Percentiles rank a stretch among this genome's conserved stretches.
phyloP scores from a whole-genome alignment of 2,113 vertebrate genomes.

The Pagrus major region DNA sequence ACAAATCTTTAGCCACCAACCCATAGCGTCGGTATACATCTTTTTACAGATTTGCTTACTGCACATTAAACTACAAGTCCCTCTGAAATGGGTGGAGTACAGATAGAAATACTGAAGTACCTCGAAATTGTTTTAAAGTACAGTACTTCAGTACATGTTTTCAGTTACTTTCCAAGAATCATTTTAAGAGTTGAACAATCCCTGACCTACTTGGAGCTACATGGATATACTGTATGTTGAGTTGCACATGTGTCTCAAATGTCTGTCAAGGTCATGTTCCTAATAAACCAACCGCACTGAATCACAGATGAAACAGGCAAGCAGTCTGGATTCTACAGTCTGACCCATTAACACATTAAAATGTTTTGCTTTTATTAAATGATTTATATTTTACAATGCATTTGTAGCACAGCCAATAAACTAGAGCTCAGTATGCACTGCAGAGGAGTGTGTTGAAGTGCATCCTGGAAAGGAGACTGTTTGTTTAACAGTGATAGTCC shows the following conservation, averaged over 20 bases:
- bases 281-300: background rate
- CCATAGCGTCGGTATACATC: too few species aligned
- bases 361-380: conserved; percentile 1
- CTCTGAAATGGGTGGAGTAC: too few species aligned
- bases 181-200: background rate
- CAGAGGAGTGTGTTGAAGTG: conserved; percentile 5
- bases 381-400: conserved; percentile 18
- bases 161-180: background rate
- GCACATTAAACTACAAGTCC: too few species aligned
- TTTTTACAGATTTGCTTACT: too few species aligned
- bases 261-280: conserved; percentile 7
- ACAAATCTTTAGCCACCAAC: background rate
- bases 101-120: too few species aligned
- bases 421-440: background rate
- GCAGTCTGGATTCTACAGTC: background rate
- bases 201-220: background rate
- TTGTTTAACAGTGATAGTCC: conserved; percentile 26
- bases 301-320: background rate
- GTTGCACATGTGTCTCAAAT: background rate
- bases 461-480: conserved; percentile 38
- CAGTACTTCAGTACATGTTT: too few species aligned
- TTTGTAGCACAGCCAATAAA: conserved; percentile 26
- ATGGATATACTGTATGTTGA: background rate
- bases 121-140: background rate
- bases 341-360: conserved; percentile 23